Evolutionary conservation across 2,797 vertebrate species (phyloP), one percentile per base, ranked within the genome.

Genomic region (Micrastur ruficollis): DNA sequence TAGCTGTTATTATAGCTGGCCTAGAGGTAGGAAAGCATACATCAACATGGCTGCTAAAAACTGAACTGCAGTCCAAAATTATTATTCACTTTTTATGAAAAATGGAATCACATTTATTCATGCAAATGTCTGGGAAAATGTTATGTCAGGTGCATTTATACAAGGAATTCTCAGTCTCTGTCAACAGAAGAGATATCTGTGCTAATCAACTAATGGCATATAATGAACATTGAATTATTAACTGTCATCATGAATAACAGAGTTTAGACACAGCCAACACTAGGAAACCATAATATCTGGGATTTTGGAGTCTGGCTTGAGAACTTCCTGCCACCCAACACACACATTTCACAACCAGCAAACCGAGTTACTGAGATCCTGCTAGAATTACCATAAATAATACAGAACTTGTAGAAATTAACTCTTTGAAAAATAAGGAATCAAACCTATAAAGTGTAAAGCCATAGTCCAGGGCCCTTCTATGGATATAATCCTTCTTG

Each of bases 391-490:
- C 8, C 22, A n/a, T 10, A 58, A 86, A 42, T 7, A 65, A 21
- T 8, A 42, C 0, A 25, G 5, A 73, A 47, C 18, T 36, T 19
- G 15, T 29, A 10, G 1, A 14, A 75, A 72, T 52, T 46, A 56
- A 31, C 10, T 47, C 8, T 42, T 49, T 2, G 19, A 52, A 81
- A 80, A 71, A 25, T 5, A 66, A 93, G 25, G 6, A 16, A 40
- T 53, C 36, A 34, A 42, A 29, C 15, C 38, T 47, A 12, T 5
- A 4, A 86, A 50, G 4, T 44, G 8, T 13, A 63, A 78, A 49
- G 19, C 4, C 63, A 80, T 15, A n/a, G 22, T 16, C 8, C 9
- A 26, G 22, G 4, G 2, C 4, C 9, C 4, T 3, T 3, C 44
- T n/a, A 12, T 23, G 40, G 71, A 71, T 84, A 53, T 5, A 65